These are phyloP conservation scores for Microchrysa polita DNA, from an alignment of 2,888 invertebrate genomes.

Conservation along the genomic window DNA sequence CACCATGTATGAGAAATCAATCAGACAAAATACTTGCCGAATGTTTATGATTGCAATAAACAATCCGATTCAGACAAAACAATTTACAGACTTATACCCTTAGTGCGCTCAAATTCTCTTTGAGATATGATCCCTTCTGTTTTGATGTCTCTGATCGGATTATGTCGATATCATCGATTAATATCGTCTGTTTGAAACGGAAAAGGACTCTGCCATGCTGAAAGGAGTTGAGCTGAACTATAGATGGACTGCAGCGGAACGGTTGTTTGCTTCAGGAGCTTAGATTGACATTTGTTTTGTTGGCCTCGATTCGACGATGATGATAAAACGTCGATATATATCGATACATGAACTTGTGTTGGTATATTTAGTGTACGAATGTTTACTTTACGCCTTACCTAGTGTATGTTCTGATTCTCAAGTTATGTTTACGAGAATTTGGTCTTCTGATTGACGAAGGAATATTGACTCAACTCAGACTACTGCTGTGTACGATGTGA, in stretches of 20 bases:
- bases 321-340: too few species aligned
- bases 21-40: background rate
- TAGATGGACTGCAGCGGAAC: background rate
- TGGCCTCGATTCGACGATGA: slow-evolving; percentile 22
- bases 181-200: background rate
- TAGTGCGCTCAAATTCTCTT: background rate
- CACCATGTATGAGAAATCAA: background rate
- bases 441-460: too few species aligned
- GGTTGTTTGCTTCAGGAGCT: background rate
- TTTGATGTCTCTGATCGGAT: slow-evolving; percentile 24
- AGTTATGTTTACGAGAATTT: too few species aligned
- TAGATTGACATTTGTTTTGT: slow-evolving; percentile 34
- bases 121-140: background rate
- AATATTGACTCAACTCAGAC: too few species aligned
- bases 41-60: slow-evolving; percentile 36
- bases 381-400: background rate
- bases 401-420: too few species aligned
- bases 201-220: too few species aligned
- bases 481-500: too few species aligned
- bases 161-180: slow-evolving; percentile 24
- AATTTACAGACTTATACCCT: slow-evolving; percentile 17
- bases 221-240: background rate
- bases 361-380: too few species aligned
- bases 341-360: background rate
- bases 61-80: slow-evolving; percentile 20